Base-by-base conservation (phyloP, 1,140 invertebrate genomes). In the Eulimnadia texana region DNA sequence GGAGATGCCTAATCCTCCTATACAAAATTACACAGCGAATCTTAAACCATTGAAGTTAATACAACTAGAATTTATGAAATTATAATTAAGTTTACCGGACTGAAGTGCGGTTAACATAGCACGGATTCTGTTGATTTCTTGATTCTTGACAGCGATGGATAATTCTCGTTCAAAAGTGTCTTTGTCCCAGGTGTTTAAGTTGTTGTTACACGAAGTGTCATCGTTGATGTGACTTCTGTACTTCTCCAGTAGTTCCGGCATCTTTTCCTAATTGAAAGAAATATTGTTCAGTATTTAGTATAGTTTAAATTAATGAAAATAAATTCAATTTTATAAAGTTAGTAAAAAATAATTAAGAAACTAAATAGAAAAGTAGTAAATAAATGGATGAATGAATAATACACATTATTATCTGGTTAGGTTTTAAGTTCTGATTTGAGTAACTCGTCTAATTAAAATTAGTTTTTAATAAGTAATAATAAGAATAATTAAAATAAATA, bases 31-130 rank as follows among this genome's bases (percentile, higher is more conserved):
- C 20, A 54, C 16, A 16, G 11, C 20, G 11, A 23, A 3, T 47
- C 25, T 42, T 49, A 13, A 47, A 19, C 20, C 49, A n/a, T 6
- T 47, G n/a, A 23, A 27, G n/a, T 19, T 22, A 19, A 29, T 16
- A 16, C 23, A 49, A 13, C 19, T 29, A 19, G 27, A 53, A 20
- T 19, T 42, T 47, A 54, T 28, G 50, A 20, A 23, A 42, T 19
- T 54, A 20, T 22, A n/a, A 51, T 20, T 42, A 29, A 25, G 24
- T 6, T 27, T 61, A 54, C 60, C 60, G 33, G 60, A 24, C 33
- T 61, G 28, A 13, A 42, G 16, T 3, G 49, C 52, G 20, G 24
- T n/a, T 13, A 61, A 22, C 27, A 57, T 27, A 33, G 25, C 22
- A 23, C 33, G 55, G 29, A 57, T 22, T 22, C 28, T 27, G 10